Evolutionary conservation across 2,113 vertebrate species (phyloP), one percentile per base, ranked within the genome.

Genomic region (Etheostoma cragini): DNA sequence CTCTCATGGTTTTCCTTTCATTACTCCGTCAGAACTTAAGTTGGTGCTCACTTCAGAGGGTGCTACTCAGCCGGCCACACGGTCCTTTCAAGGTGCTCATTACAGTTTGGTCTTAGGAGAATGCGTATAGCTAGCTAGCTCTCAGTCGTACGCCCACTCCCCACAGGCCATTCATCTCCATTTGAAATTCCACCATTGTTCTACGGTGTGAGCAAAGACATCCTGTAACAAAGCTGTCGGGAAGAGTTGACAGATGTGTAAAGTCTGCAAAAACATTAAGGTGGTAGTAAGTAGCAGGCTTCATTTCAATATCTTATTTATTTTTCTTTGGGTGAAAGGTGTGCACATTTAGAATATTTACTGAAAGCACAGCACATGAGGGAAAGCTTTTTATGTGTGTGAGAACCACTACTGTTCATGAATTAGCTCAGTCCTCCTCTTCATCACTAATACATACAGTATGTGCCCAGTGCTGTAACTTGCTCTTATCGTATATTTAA

Each of bases 71-170:
- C 50, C 7, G 58, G 64, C 74, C 66, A 65, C 67, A 5, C 5
- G 69, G 68, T 60, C 33, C 76, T 88, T 89, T 84, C 75, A 82
- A 78, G 76, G 67, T 77, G 76, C 87, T 90, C 83, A 80, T 92
- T 89, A 85, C 75, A 1, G 56, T 56, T n/a, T 50, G 19, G 69
- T 80, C 81, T 80, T 22, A 7, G 24, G 82, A 88, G 68, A 84
- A 62, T 30, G 30, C 1, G 15, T 11, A 16, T 22, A 26, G 76
- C 57, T 56, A 46, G 67, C 38, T 53, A 46, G 57, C 68, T 58
- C 74, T 75, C n/a, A n/a, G 54, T 10, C 67, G 60, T 72, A 73
- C 49, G 11, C 81, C 60, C 63, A 60, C 79, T 72, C 81, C 80
- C 70, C 71, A 68, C 73, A 56, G 74, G 78, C 73, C 26, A 85